Base-by-base conservation (phyloP, 1,140 invertebrate genomes). In the Papilio helenus region DNA sequence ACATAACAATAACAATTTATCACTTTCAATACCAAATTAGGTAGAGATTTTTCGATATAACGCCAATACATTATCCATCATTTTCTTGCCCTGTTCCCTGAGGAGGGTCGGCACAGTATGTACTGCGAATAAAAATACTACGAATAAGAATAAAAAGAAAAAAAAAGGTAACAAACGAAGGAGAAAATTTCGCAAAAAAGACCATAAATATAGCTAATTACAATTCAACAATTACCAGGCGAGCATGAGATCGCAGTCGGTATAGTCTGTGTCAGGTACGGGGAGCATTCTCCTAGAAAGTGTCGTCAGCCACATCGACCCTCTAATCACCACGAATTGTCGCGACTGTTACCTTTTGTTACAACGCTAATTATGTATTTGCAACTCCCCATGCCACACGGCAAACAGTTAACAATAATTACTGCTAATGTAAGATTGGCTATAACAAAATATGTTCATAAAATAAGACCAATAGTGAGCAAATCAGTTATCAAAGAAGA, bases 211-310 rank as follows among this genome's bases (percentile, higher is more conserved):
- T 65, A 77, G 74, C 72, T 89, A 90, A 87, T 90, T 86, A 89
- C 80, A 79, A 84, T 84, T 81, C 68, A 79, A 79, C 84, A 88
- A 90, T 91, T 91, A 88, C 73, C 68, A 81, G 76, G 79, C 79
- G 81, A 79, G 85, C 85, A 87, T 84, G 85, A 83, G 79, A 84
- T 78, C 46, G 79, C 16, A 84, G 55, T 82, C 76, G 86, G 84
- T 39, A 84, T 86, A 65, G 74, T 23, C 83, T 85, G 89, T 92
- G 81, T 86, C 89, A 86, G 90, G 90, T 72, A 92, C 90, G 85
- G 71, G 49, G 49, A 34, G 76, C 29, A 77, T 83, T 83, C 81
- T 86, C 83, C 82, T 86, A 83, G 81, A 78, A 85, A 86, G 77
- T 86, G 84, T 87, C 81, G 83, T 85, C 78, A 49, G 65, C 72